Evolutionary conservation across 2,797 vertebrate species (phyloP).

Genomic region (Amphiprion clarkii): DNA sequence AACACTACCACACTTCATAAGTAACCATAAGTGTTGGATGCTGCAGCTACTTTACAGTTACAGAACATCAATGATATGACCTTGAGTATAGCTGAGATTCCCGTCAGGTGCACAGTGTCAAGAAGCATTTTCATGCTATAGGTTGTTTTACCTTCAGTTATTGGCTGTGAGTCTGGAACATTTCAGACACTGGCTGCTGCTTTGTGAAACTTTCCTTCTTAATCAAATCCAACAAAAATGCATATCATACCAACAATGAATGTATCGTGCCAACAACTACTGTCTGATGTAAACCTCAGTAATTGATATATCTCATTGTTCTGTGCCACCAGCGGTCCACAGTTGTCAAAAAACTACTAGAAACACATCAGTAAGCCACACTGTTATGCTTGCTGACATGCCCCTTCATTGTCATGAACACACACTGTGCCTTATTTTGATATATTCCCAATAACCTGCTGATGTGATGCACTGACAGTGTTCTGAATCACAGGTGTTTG

Average conservation of each 20-base stretch:
- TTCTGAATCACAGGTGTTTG: too few species aligned
- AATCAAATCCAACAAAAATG: slow-evolving; percentile 10
- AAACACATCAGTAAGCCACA: not conserved
- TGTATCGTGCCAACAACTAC: not conserved
- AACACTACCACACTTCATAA: not conserved
- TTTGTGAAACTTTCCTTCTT: not conserved
- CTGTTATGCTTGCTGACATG: not conserved
- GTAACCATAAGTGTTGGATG: slow-evolving; percentile 1
- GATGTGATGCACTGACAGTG: too few species aligned
- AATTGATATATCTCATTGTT: not conserved
- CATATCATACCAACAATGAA: not conserved
- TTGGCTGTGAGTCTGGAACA: not conserved
- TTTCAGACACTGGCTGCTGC: not conserved
- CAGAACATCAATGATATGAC: slow-evolving; percentile 41
- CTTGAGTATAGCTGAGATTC: slow-evolving; percentile 36
- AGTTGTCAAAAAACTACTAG: not conserved
- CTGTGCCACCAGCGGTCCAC: not conserved
- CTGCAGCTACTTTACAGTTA: slow-evolving; percentile 14
- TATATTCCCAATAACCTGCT: not conserved
- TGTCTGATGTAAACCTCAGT: not conserved
- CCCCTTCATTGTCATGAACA: not conserved
- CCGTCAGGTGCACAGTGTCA: slow-evolving; percentile 17
- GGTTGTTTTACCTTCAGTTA: slow-evolving; percentile 19
- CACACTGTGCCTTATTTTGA: not conserved
- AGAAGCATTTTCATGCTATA: slow-evolving; percentile 29